A percentile compares a stretch with the other conserved stretches of the same genome.
These are phyloP conservation scores for Aradophagus sp. DNA, from an alignment of 1,140 invertebrate genomes.

Conservation along the genomic window DNA sequence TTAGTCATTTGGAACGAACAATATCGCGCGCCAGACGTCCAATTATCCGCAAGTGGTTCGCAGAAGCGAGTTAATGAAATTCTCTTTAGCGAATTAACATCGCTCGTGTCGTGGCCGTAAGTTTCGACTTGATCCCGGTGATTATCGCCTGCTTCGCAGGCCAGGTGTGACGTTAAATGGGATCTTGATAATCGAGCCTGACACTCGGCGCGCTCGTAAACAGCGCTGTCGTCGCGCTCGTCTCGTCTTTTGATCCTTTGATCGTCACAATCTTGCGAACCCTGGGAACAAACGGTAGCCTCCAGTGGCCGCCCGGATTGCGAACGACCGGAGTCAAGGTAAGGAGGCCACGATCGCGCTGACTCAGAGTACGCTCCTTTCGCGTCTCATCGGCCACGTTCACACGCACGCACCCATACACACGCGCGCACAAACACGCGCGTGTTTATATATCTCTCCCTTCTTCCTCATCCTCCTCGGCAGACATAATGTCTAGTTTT, in stretches of 20 bases:
- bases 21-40: constrained; percentile 59
- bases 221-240: constrained; percentile 58
- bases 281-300: constrained; percentile 64
- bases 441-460: constrained; percentile 14
- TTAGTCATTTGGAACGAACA: constrained; percentile 57
- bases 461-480: too few species aligned
- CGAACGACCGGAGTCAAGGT: constrained; percentile 64
- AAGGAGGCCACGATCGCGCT: constrained; percentile 63
- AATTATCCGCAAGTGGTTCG: constrained; percentile 61
- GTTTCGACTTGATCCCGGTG: constrained; percentile 61
- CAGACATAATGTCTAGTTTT: too few species aligned
- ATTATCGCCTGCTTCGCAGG: constrained; percentile 59
- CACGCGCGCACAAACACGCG: constrained; percentile 1
- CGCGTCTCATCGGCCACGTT: constrained; percentile 23
- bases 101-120: constrained; percentile 59
- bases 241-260: constrained; percentile 62
- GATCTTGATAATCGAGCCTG: constrained; percentile 62
- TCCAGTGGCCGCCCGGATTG: constrained; percentile 54
- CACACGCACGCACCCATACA: neutral
- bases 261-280: constrained; percentile 63
- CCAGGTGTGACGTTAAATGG: constrained; percentile 61
- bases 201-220: constrained; percentile 61
- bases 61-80: constrained; percentile 61
- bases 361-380: constrained; percentile 50
- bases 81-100: constrained; percentile 61